A percentile compares a stretch with the other conserved stretches of the same genome.
These are phyloP conservation scores for Echeneis naucrates DNA, from an alignment of 2,797 vertebrate genomes.

Conservation along the genomic window DNA sequence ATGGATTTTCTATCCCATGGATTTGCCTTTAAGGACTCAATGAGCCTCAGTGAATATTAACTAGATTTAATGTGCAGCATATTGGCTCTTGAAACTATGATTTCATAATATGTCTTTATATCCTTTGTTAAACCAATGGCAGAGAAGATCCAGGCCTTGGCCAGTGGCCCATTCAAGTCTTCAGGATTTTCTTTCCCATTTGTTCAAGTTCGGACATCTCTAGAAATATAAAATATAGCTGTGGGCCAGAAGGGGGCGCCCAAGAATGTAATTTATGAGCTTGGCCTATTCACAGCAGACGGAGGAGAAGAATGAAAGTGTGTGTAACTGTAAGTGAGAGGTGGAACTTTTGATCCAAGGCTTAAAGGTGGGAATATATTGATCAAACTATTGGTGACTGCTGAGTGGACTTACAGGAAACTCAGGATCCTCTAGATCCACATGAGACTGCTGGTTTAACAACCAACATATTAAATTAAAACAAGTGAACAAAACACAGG, in stretches of 20 bases:
- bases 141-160: constrained; percentile 34
- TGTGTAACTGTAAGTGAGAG: constrained; percentile 16
- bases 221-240: not conserved
- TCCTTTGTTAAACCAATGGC: constrained; percentile 53
- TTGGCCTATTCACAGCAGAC: not conserved
- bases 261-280: constrained; percentile 66
- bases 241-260: constrained; percentile 78
- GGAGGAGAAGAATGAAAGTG: constrained; percentile 10
- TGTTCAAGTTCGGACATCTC: not conserved
- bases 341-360: not conserved
- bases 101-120: constrained; percentile 65
- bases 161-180: not conserved
- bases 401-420: not conserved
- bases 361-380: not conserved
- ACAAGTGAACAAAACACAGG: not conserved
- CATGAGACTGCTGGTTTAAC: not conserved
- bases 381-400: not conserved
- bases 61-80: constrained; percentile 54
- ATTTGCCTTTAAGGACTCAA: constrained; percentile 46
- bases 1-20: constrained; percentile 47
- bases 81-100: constrained; percentile 49
- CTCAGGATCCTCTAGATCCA: not conserved
- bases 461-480: not conserved
- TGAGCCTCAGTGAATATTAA: constrained; percentile 58
- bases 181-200: constrained; percentile 13